These are phyloP conservation scores for Tetheella fluctuosa DNA, from an alignment of 2,888 invertebrate genomes.

Conservation along the genomic window DNA sequence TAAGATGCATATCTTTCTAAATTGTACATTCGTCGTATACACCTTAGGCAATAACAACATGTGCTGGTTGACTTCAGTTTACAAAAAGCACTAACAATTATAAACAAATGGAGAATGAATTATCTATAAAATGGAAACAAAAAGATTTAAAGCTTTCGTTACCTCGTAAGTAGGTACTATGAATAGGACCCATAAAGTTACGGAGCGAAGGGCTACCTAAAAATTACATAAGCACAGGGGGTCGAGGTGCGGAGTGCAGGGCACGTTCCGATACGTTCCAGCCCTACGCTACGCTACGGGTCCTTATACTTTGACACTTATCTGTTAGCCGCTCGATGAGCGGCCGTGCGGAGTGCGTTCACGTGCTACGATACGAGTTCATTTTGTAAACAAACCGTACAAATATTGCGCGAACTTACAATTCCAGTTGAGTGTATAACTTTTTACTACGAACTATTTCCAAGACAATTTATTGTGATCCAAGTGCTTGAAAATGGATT, in stretches of 20 bases:
- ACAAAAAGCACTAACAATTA: too few species aligned
- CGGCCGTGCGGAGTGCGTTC: conserved; percentile 60
- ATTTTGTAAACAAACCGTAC: conserved; percentile 52
- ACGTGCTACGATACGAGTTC: conserved; percentile 35
- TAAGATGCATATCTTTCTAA: too few species aligned
- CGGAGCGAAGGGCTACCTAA: conserved; percentile 23
- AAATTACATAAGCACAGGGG: conserved; percentile 43
- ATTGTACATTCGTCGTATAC: too few species aligned
- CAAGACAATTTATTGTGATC: conserved; percentile 29
- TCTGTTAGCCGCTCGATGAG: conserved; percentile 64
- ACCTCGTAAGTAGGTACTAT: conserved; percentile 12
- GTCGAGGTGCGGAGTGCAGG: conserved; percentile 51
- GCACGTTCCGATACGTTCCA: conserved; percentile 62
- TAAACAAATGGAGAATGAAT: too few species aligned
- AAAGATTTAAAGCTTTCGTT: not conserved
- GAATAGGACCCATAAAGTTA: conserved; percentile 29
- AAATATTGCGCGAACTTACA: conserved; percentile 38
- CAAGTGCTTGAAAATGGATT: conserved; percentile 69
- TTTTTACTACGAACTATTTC: conserved; percentile 24
- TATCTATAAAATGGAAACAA: not conserved
- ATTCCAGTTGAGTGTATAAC: conserved; percentile 9
- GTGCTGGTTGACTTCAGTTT: too few species aligned
- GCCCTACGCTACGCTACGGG: conserved; percentile 37
- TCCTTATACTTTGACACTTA: conserved; percentile 54
- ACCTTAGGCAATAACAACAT: too few species aligned